A percentile compares a stretch with the other conserved stretches of the same genome.
Evolutionary conservation across 1,140 invertebrate species (phyloP).

Genomic region (Sarcophaga peregrina): DNA sequence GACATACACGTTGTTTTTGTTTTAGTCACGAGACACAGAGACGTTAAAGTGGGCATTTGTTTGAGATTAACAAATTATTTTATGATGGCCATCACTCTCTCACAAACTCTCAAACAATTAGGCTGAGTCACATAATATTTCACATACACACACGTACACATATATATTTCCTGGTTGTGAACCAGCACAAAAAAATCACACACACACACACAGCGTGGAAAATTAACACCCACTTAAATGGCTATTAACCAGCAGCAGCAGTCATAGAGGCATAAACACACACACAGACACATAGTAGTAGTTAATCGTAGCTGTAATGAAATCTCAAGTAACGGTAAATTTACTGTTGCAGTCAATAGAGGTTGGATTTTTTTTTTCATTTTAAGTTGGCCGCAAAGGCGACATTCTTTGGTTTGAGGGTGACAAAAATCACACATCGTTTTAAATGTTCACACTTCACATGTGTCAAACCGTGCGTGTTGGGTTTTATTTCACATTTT

Average conservation of each 20-base stretch:
- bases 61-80: not conserved
- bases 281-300: too few species aligned
- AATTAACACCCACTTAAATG: conserved; percentile 26
- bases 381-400: not conserved
- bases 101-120: too few species aligned
- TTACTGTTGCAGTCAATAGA: not conserved
- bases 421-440: conserved; percentile 20
- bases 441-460: conserved; percentile 17
- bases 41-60: too few species aligned
- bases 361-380: not conserved
- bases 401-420: not conserved
- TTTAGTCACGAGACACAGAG: too few species aligned
- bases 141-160: not conserved
- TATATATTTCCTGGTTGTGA: not conserved
- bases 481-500: not conserved
- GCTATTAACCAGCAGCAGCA: not conserved
- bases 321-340: too few species aligned
- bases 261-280: not conserved
- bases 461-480: conserved; percentile 22
- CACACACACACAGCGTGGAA: not conserved
- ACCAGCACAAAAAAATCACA: not conserved
- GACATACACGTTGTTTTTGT: too few species aligned
- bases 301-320: not conserved
- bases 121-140: too few species aligned
- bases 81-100: not conserved